Base-by-base conservation (phyloP, 2,797 vertebrate genomes). In the Megalops cyprinoides region DNA sequence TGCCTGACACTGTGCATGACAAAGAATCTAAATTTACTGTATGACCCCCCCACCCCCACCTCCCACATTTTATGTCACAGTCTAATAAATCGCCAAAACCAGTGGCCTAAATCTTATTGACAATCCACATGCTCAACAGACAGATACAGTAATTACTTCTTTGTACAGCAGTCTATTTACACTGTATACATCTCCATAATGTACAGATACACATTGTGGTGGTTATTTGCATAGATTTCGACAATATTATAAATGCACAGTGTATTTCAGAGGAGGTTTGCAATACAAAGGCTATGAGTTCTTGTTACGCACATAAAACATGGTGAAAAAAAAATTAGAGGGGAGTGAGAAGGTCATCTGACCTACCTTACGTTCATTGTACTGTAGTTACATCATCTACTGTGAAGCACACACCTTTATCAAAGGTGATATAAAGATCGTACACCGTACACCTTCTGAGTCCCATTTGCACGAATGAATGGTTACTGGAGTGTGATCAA, bases 171-270 rank as follows among this genome's bases (percentile, higher is more conserved):
- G 67, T 44, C 39, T 71, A 71, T 71, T 44, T 71, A 71, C 67
- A 71, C 39, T 42, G 76, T 78, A 78, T 60, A 42, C 14, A 56
- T 42, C 9, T 55, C 1, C 20, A 12, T 31, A 23, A 76, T 62
- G 58, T 56, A 86, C 55, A 62, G 82, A 82, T 34, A 84, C 58
- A 85, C 79, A 87, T 84, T 84, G 51, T 83, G 34, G 42, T 82
- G 34, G 20, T 81, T 89, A 84, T 90, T 94, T 94, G 92, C 94
- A 94, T 94, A 95, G 93, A 87, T 89, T 87, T 58, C 78, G 58
- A 39, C 81, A 62, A 62, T 62, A 60, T 46, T 62, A 15, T 53
- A 76, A 76, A 71, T n/a, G 51, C 74, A 76, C 74, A 34, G 74
- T 23, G 34, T 10, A 10, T 78, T 62, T 46, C 12, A 78, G 42